A percentile compares a stretch with the other conserved stretches of the same genome.
These are phyloP conservation scores for Caracal caracal DNA, from an alignment of 2,113 vertebrate species.

Conservation along the genomic window DNA sequence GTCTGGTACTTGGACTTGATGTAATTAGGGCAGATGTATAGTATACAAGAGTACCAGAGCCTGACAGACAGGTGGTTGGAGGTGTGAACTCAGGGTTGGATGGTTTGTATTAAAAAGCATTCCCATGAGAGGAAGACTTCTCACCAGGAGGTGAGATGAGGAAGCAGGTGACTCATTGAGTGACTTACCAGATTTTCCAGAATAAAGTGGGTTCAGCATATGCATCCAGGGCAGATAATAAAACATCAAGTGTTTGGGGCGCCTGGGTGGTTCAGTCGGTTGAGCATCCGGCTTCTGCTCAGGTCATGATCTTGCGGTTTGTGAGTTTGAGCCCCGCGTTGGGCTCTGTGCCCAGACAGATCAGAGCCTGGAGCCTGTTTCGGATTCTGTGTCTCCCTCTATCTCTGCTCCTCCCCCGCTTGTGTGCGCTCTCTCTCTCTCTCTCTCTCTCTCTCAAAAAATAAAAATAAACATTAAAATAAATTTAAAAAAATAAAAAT, in stretches of 20 bases:
- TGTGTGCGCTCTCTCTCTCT: too few relatives aligned
- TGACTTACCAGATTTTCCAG: background rate
- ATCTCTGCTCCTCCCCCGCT: too few relatives aligned
- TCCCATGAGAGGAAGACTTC: rapidly evolving
- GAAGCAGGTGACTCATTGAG: background rate
- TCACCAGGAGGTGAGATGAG: background rate
- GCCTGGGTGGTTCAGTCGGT: too few relatives aligned
- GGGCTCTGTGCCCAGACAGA: too few relatives aligned
- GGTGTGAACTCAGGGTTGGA: background rate
- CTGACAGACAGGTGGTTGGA: background rate
- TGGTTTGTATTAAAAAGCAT: background rate
- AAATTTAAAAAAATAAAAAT: background rate
- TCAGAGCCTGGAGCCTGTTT: too few relatives aligned
- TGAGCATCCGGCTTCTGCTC: too few relatives aligned
- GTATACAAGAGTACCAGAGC: rapidly evolving
- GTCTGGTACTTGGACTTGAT: background rate
- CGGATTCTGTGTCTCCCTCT: too few relatives aligned
- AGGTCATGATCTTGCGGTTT: too few relatives aligned
- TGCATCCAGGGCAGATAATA: background rate
- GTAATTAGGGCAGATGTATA: background rate
- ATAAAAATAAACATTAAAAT: too few relatives aligned
- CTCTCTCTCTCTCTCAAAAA: too few relatives aligned
- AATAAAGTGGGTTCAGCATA: background rate
- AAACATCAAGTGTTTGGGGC: background rate
- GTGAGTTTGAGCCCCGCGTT: too few relatives aligned